These are phyloP conservation scores for Phaonia tiefii DNA, from an alignment of 2,888 invertebrate genomes.

Conservation along the genomic window DNA sequence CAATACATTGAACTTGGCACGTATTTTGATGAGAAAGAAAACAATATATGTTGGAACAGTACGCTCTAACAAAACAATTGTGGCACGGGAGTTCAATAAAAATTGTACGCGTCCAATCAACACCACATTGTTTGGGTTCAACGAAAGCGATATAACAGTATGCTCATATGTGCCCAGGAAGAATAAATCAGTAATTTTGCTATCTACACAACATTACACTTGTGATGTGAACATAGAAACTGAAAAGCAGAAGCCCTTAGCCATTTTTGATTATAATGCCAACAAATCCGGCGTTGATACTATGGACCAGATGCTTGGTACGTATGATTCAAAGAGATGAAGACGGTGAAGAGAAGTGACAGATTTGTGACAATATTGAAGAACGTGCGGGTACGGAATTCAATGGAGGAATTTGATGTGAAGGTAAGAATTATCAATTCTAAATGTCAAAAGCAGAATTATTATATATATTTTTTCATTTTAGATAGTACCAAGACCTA, in stretches of 20 bases:
- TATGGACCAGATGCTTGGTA: conserved; percentile 1
- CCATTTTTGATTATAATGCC: conserved; percentile 34
- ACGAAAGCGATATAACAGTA: conserved; percentile 17
- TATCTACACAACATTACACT: conserved; percentile 45
- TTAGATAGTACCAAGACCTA: conserved; percentile 11
- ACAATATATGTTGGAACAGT: conserved; percentile 21
- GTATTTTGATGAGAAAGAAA: background rate
- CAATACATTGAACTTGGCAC: background rate
- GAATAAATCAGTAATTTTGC: background rate
- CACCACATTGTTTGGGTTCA: conserved; percentile 6
- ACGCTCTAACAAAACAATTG: background rate
- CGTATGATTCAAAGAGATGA: conserved; percentile 16
- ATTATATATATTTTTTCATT: conserved; percentile 3
- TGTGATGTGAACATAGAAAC: conserved; percentile 33
- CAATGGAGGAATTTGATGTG: conserved; percentile 36
- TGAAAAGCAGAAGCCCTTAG: conserved; percentile 27
- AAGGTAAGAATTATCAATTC: background rate
- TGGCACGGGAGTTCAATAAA: conserved; percentile 4
- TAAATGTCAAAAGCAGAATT: conserved; percentile 5
- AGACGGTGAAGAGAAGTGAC: conserved; percentile 12
- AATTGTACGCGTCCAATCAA: conserved; percentile 26
- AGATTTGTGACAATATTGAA: conserved; percentile 38
- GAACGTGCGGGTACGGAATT: conserved; percentile 36
- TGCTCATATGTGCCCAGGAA: background rate
- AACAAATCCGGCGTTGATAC: background rate